These are phyloP conservation scores for Tarsius wallacei DNA, from an alignment of 2,797 vertebrate species.

Conservation along the genomic window DNA sequence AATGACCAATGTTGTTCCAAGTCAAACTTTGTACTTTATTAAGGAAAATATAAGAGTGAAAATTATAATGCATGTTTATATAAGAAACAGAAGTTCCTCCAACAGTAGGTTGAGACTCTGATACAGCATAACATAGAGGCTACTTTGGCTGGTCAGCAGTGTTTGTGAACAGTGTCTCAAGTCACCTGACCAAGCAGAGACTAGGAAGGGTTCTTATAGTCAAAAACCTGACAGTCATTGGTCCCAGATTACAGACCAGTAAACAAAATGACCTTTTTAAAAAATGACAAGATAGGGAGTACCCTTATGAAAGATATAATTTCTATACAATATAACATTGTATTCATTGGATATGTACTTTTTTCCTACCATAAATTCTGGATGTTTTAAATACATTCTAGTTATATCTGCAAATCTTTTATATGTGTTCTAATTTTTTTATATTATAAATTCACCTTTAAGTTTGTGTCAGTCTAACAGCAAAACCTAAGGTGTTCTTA, in stretches of 20 bases:
- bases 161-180: neutral
- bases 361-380: constrained; percentile 4
- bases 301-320: neutral
- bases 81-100: neutral
- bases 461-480: neutral
- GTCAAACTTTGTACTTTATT: neutral
- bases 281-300: neutral
- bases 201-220: neutral
- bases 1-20: neutral
- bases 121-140: neutral
- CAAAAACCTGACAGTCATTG: neutral
- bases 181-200: neutral
- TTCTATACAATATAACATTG: neutral
- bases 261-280: neutral
- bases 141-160: neutral
- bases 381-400: constrained; percentile 31
- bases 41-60: neutral
- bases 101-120: neutral
- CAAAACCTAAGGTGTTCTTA: neutral
- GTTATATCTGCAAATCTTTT: neutral
- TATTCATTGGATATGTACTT: neutral
- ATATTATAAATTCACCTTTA: constrained; percentile 1
- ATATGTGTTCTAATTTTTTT: neutral
- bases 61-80: neutral
- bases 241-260: neutral